These are phyloP conservation scores for Drosophila atroscutellata DNA, from an alignment of 2,888 invertebrate genomes.

Conservation along the genomic window DNA sequence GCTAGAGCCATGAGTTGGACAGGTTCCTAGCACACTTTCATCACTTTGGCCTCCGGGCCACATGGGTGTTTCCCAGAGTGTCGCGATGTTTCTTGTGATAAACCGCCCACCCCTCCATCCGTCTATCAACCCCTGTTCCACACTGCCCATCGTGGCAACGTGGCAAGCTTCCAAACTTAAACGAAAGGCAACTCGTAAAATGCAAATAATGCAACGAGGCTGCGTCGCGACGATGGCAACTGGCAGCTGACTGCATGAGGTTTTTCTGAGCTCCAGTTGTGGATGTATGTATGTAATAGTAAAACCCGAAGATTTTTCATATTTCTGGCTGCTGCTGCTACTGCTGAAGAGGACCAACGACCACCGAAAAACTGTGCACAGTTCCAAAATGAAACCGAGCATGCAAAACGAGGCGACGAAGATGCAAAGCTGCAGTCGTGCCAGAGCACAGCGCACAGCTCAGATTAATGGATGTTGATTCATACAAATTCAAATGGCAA, in stretches of 20 bases:
- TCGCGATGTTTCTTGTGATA: conserved; percentile 28
- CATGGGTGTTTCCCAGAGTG: conserved; percentile 53
- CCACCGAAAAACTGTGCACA: conserved; percentile 64
- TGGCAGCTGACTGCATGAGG: conserved; percentile 74
- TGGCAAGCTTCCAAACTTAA: conserved; percentile 70
- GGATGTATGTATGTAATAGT: conserved; percentile 42
- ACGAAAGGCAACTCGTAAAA: conserved; percentile 75
- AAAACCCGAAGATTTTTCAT: conserved; percentile 74
- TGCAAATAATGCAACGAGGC: conserved; percentile 76
- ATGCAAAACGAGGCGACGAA: conserved; percentile 73
- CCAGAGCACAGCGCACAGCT: conserved; percentile 52
- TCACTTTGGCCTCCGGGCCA: conserved; percentile 53
- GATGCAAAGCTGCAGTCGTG: conserved; percentile 45
- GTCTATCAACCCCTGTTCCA: background rate
- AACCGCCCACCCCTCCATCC: background rate
- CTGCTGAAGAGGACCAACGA: conserved; percentile 36
- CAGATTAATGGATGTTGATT: conserved; percentile 81
- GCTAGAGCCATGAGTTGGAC: conserved; percentile 17
- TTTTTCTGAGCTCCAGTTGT: conserved; percentile 46
- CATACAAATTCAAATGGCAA: conserved; percentile 80
- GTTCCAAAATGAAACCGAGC: conserved; percentile 78
- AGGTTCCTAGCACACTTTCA: conserved; percentile 57
- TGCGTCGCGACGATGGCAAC: conserved; percentile 73
- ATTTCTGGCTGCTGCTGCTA: conserved; percentile 66
- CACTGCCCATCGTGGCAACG: conserved; percentile 38